phyloP scores from a whole-genome alignment of 1,140 invertebrate genomes.

The Uloborus diversus region DNA sequence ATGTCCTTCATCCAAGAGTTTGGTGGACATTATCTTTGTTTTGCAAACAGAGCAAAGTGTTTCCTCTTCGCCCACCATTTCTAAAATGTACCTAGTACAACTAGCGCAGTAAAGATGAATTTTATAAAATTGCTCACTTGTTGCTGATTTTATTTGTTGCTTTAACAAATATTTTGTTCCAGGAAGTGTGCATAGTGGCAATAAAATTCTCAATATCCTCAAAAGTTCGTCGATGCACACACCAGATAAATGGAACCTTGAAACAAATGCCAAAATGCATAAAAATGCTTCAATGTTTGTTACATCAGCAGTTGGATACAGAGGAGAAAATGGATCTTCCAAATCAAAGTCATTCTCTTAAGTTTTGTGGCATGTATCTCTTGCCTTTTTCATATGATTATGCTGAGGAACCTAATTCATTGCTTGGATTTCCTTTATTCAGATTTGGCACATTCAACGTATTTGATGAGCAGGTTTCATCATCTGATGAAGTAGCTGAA shows the following conservation, averaged over 20 bases:
- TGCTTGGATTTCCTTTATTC: too few relatives aligned
- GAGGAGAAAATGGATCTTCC: neutral
- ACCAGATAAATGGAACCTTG: neutral
- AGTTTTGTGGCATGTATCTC: too few relatives aligned
- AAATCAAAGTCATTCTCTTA: neutral
- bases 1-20: neutral
- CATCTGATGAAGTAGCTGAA: too few relatives aligned
- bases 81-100: neutral
- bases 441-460: too few relatives aligned
- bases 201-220: neutral
- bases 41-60: neutral
- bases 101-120: slow-evolving; percentile 7
- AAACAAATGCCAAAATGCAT: too few relatives aligned
- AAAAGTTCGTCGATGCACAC: neutral
- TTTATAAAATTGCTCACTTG: neutral
- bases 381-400: too few relatives aligned
- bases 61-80: neutral
- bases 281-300: slow-evolving; percentile 5
- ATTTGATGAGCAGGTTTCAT: too few relatives aligned
- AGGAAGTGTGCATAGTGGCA: slow-evolving; percentile 7
- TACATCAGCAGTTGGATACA: slow-evolving; percentile 9
- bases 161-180: neutral
- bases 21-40: neutral
- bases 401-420: too few relatives aligned
- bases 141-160: neutral